Conservation (phyloP, 2,797 vertebrate genomes). For the Strix occidentalis region DNA sequence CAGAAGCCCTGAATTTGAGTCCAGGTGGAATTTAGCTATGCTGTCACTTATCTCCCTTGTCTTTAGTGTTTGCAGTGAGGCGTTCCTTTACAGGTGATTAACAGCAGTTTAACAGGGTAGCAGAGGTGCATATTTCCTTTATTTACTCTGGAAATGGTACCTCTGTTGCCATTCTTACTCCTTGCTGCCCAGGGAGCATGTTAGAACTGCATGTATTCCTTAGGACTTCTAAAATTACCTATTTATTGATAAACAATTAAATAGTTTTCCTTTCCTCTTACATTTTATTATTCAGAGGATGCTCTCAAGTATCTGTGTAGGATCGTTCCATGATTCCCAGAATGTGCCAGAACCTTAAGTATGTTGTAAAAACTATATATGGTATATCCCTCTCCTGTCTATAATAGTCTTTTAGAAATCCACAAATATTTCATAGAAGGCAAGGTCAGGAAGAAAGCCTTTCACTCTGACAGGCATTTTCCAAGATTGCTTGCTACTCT, state of each 20-base stretch:
- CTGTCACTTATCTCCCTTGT: neutral
- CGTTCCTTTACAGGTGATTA: neutral
- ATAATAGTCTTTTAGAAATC: neutral
- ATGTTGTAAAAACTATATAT: neutral
- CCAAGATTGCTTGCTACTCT: slow-evolving; percentile 1
- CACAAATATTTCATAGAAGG: neutral
- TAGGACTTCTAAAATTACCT: neutral
- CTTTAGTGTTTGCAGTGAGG: neutral
- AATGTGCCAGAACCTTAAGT: neutral
- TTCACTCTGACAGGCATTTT: slow-evolving; percentile 32
- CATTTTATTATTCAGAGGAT: neutral
- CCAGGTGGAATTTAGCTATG: neutral
- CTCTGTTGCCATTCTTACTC: neutral
- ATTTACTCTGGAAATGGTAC: neutral
- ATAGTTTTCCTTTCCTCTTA: neutral
- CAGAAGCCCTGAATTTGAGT: neutral
- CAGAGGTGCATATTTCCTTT: neutral
- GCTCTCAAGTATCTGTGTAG: neutral
- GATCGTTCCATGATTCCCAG: neutral
- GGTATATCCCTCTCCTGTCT: neutral
- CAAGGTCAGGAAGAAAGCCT: slow-evolving; percentile 10
- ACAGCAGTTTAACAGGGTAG: neutral
- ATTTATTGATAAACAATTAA: neutral
- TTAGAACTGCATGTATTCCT: neutral
- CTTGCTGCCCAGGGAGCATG: neutral